Conservation (phyloP, 1,140 invertebrate species). For the Zaprionus lachaisei region DNA sequence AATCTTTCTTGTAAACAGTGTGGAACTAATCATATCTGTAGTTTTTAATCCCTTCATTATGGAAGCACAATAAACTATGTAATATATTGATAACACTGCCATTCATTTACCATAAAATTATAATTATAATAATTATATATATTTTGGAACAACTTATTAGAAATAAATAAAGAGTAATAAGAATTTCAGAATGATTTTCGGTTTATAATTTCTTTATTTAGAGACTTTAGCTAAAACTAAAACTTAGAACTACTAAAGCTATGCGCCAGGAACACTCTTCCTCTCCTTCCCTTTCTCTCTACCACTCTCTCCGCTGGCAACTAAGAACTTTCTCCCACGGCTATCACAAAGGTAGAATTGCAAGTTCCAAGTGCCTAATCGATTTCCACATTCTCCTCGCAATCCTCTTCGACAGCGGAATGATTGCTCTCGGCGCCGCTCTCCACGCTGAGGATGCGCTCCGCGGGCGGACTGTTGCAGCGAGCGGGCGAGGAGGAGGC, state of each 20-base stretch:
- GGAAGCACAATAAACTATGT: no score
- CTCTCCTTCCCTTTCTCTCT: not conserved
- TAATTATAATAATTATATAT: not conserved
- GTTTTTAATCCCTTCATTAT: no score
- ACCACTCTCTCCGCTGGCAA: conserved; percentile 20
- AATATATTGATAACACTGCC: no score
- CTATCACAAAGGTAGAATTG: conserved; percentile 65
- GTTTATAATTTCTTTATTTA: conserved; percentile 51
- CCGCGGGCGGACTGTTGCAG: conserved; percentile 53
- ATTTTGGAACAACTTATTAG: not conserved
- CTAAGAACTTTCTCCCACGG: conserved; percentile 51
- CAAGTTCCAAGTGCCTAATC: conserved; percentile 53
- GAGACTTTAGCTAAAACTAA: conserved; percentile 48
- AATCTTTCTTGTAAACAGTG: no score
- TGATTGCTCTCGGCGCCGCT: conserved; percentile 69
- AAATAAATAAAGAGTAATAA: not conserved
- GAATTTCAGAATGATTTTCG: conserved; percentile 10
- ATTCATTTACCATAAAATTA: not conserved
- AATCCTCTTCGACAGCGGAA: conserved; percentile 65
- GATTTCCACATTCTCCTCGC: conserved; percentile 83
- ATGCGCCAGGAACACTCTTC: conserved; percentile 32
- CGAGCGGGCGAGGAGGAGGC: conserved; percentile 75
- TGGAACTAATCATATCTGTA: no score
- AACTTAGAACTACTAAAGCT: conserved; percentile 75
- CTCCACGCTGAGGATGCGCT: conserved; percentile 52